Evolutionary conservation across 2,113 vertebrate genomes (phyloP).

Genomic region (Rhodinocichla rosea): DNA sequence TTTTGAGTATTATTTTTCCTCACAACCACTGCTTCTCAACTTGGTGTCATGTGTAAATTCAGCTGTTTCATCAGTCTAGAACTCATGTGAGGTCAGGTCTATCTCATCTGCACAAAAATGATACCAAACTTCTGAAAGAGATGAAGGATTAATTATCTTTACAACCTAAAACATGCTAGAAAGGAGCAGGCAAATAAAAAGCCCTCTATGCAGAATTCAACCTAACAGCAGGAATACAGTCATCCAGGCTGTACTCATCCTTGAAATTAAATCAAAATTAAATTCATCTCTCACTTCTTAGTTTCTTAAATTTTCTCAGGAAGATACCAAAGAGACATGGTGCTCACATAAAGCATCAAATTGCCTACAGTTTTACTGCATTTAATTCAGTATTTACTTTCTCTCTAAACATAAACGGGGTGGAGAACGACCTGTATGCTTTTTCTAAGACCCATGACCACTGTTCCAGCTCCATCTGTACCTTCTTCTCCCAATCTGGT

Average conservation of each 20-base stretch:
- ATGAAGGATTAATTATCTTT: not conserved
- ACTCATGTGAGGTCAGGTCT: not conserved
- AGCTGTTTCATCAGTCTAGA: not conserved
- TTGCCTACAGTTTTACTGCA: not conserved
- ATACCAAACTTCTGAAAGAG: not conserved
- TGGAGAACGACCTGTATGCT: accelerated
- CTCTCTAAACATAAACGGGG: not conserved
- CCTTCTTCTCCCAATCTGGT: not conserved
- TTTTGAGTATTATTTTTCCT: not conserved
- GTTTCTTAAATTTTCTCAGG: not conserved
- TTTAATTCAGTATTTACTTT: not conserved
- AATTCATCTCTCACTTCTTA: not conserved
- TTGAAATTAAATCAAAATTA: not conserved
- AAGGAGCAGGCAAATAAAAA: not conserved
- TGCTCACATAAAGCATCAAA: not conserved
- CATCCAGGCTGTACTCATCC: not conserved
- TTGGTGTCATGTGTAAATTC: not conserved
- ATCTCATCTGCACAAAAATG: not conserved
- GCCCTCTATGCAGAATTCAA: not conserved
- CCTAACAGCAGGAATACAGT: not conserved
- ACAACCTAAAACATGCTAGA: not conserved
- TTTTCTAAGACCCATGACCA: not conserved
- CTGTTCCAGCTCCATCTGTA: not conserved
- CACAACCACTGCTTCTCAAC: not conserved
- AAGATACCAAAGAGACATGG: not conserved